phyloP scores from a whole-genome alignment of 2,797 vertebrate species.

The Borostomias antarcticus region DNA sequence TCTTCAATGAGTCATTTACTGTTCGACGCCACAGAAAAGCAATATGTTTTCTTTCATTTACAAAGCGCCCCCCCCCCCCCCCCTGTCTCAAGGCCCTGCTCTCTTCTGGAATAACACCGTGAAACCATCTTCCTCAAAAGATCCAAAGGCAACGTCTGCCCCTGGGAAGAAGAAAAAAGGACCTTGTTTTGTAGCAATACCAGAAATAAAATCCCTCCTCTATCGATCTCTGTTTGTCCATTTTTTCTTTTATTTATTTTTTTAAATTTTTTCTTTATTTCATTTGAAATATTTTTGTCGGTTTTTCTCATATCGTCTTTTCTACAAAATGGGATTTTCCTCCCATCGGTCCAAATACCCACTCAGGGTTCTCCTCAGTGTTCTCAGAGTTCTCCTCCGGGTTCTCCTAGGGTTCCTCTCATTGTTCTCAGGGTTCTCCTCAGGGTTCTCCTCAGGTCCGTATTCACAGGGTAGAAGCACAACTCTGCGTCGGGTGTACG shows the following conservation, averaged over 20 bases:
- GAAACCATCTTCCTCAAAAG: slow-evolving; percentile 81
- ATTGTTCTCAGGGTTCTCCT: no score
- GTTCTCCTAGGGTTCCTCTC: no score
- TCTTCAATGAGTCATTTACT: slow-evolving; percentile 66
- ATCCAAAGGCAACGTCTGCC: slow-evolving; percentile 69
- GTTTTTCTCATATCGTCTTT: slow-evolving; percentile 44
- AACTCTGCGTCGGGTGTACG: slow-evolving; percentile 15
- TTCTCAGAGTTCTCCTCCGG: no score
- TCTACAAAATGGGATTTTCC: slow-evolving; percentile 61
- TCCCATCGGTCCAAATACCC: slow-evolving; percentile 31
- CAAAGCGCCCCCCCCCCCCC: slow-evolving; percentile 67
- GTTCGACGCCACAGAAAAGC: slow-evolving; percentile 86
- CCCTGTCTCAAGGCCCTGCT: slow-evolving; percentile 60
- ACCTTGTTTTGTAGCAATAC: slow-evolving; percentile 68
- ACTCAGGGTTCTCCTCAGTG: slow-evolving; percentile 9
- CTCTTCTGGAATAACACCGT: slow-evolving; percentile 81
- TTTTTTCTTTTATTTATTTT: slow-evolving; percentile 47
- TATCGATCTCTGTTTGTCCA: slow-evolving; percentile 61
- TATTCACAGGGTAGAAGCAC: slow-evolving; percentile 33
- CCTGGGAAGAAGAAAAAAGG: slow-evolving; percentile 63
- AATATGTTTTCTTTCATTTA: slow-evolving; percentile 76
- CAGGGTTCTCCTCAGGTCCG: slow-evolving; percentile 29
- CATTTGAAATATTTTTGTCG: slow-evolving; percentile 44
- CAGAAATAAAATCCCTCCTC: slow-evolving; percentile 53
- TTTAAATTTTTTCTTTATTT: slow-evolving; percentile 46